Conservation (phyloP, 1,140 invertebrate genomes). For the Adoxophyes honmai region DNA sequence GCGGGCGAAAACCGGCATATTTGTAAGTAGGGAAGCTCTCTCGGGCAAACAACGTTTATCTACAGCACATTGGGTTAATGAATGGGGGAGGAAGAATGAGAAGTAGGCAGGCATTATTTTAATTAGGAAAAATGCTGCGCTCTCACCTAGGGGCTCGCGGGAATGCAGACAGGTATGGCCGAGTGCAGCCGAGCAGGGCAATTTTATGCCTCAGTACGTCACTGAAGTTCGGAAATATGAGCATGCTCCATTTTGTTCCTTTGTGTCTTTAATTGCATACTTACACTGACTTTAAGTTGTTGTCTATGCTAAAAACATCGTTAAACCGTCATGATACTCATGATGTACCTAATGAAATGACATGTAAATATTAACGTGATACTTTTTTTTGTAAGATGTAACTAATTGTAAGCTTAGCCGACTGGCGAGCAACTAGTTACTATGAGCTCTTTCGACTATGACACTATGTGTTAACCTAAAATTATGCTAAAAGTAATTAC, state of each 20-base stretch:
- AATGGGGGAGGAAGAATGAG: constrained; percentile 71
- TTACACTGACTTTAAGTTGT: too few species aligned
- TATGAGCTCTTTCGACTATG: too few species aligned
- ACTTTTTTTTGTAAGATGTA: too few species aligned
- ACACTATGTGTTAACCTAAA: too few species aligned
- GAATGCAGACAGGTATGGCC: constrained; percentile 17
- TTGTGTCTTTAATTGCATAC: not conserved
- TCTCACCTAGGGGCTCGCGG: constrained; percentile 28
- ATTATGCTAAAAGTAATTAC: too few species aligned
- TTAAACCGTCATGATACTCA: too few species aligned
- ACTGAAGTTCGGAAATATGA: constrained; percentile 7
- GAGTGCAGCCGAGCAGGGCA: not conserved
- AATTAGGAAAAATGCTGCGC: constrained; percentile 70
- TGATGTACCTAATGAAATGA: too few species aligned
- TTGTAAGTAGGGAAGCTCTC: constrained; percentile 62
- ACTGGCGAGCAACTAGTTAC: too few species aligned
- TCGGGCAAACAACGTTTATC: constrained; percentile 68
- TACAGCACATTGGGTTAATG: constrained; percentile 73
- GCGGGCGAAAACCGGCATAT: constrained; percentile 62
- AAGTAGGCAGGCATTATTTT: constrained; percentile 69
- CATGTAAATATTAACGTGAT: too few species aligned
- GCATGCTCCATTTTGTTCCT: constrained; percentile 11
- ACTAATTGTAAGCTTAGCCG: too few species aligned
- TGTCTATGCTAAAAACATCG: too few species aligned
- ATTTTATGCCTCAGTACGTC: constrained; percentile 11